phyloP scores from a whole-genome alignment of 2,113 vertebrate species.

The Gopherus flavomarginatus region DNA sequence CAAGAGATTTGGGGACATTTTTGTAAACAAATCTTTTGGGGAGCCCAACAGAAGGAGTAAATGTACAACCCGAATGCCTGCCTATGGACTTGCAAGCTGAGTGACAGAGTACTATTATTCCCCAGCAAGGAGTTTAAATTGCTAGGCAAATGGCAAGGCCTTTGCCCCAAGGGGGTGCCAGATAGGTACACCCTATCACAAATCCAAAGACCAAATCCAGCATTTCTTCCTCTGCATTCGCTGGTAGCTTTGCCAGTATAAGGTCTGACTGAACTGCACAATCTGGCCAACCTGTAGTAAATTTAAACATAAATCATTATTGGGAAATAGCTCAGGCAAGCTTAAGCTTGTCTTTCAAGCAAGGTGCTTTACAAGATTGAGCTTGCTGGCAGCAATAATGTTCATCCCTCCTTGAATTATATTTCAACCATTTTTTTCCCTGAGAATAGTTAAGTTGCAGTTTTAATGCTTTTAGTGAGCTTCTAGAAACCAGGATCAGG shows the following conservation, averaged over 20 bases:
- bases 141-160: background rate
- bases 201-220: background rate
- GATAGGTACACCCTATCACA: background rate
- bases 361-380: conserved; percentile 36
- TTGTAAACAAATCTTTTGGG: background rate
- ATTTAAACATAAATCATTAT: conserved; percentile 47
- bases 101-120: background rate
- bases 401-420: conserved; percentile 13
- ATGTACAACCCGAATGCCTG: background rate
- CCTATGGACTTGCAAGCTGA: background rate
- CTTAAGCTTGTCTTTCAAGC: conserved; percentile 40
- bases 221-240: conserved; percentile 25
- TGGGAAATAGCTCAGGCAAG: conserved; percentile 27
- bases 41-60: background rate
- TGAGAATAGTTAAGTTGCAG: conserved; percentile 9
- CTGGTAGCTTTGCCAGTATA: background rate
- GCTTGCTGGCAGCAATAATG: conserved; percentile 25
- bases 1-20: background rate
- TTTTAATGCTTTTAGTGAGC: conserved; percentile 52
- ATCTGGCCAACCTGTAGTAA: conserved; percentile 34
- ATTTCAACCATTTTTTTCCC: background rate
- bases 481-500: conserved; percentile 61
- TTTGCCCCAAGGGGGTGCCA: background rate
- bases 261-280: background rate
- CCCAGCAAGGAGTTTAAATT: background rate